A percentile compares a stretch with the other conserved stretches of the same genome.
These are phyloP conservation scores for Aythya fuligula DNA, from an alignment of 2,797 vertebrate genomes.

Conservation along the genomic window DNA sequence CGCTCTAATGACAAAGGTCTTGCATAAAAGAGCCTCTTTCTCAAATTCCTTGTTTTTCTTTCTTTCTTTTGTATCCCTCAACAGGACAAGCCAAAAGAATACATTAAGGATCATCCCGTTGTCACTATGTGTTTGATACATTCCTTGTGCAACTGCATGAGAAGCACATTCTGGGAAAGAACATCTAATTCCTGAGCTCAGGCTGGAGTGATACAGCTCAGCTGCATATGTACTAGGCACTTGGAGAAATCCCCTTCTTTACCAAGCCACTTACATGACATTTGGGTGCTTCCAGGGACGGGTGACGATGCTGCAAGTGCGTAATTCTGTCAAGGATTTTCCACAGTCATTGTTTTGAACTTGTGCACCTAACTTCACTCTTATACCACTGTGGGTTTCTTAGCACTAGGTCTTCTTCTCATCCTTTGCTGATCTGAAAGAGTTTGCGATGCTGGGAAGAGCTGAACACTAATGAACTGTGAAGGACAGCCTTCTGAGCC, in stretches of 20 bases:
- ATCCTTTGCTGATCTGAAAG: neutral
- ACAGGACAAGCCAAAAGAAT: neutral
- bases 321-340: neutral
- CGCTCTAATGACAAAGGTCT: neutral
- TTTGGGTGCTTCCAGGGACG: neutral
- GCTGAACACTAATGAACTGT: neutral
- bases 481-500: neutral
- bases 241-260: neutral
- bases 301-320: neutral
- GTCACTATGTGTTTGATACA: neutral
- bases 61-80: neutral
- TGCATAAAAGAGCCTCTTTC: neutral
- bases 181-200: neutral
- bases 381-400: neutral
- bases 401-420: neutral
- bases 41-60: neutral
- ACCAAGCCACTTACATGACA: fast-evolving
- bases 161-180: neutral
- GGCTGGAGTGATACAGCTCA: neutral
- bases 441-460: neutral
- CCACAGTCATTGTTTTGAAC: neutral
- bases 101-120: neutral
- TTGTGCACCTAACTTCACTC: neutral
- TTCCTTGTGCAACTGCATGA: neutral
- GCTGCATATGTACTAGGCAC: fast-evolving